A percentile compares a stretch with the other conserved stretches of the same genome.
Evolutionary conservation across 2,113 vertebrate species (phyloP).

Genomic region (Microcebus ravelobensis): DNA sequence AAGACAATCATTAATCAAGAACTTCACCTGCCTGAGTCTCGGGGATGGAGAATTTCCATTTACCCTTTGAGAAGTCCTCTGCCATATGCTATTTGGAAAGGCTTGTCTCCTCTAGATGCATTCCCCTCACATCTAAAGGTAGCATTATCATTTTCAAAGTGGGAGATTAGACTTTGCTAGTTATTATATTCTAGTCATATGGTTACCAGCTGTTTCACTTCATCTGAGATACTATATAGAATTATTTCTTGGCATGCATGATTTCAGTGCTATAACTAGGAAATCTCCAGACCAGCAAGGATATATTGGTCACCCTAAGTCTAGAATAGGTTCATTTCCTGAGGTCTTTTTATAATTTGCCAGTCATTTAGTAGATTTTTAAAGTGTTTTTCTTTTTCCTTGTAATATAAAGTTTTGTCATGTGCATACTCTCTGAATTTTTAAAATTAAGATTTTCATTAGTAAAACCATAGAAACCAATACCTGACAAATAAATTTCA

Average conservation of each 20-base stretch:
- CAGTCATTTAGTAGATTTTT: neutral
- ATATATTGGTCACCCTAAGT: accelerated
- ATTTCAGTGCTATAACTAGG: neutral
- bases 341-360: neutral
- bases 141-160: neutral
- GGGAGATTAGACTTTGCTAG: neutral
- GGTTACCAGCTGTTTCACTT: neutral
- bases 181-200: neutral
- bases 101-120: neutral
- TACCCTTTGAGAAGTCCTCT: neutral
- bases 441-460: neutral
- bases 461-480: neutral
- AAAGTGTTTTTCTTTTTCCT: neutral
- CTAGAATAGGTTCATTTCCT: neutral
- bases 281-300: neutral
- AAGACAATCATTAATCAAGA: neutral
- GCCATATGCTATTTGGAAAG: neutral
- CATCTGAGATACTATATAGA: neutral
- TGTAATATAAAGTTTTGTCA: neutral
- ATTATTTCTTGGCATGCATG: neutral
- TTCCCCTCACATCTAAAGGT: neutral
- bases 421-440: neutral
- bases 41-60: neutral
- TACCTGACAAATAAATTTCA: neutral
- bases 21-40: neutral